A percentile compares a stretch with the other conserved stretches of the same genome.
Conservation (phyloP, 2,113 vertebrate species). For the Takifugu bimaculatus region DNA sequence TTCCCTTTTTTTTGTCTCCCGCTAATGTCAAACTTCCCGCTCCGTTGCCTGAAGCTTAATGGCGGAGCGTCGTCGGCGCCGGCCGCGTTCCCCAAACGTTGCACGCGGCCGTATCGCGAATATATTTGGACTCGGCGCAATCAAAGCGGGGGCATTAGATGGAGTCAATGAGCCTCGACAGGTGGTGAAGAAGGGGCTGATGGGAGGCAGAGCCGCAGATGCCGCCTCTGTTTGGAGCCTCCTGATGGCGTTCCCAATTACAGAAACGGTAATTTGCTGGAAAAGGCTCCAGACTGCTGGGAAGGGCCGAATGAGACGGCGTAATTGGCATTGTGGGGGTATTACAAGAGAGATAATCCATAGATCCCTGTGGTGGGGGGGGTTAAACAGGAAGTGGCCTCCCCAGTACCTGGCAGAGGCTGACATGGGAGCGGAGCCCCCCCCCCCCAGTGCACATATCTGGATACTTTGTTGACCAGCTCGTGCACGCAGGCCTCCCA, state of each 20-base stretch:
- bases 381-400: constrained; percentile 29
- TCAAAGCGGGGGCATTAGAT: constrained; percentile 52
- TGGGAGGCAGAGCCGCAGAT: constrained; percentile 52
- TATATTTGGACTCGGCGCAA: constrained; percentile 44
- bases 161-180: constrained; percentile 47
- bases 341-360: too few species aligned
- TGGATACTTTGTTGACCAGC: constrained; percentile 27
- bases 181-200: constrained; percentile 37
- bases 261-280: constrained; percentile 63
- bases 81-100: background rate
- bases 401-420: constrained; percentile 28
- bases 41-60: constrained; percentile 36
- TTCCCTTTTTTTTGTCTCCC: constrained; percentile 1
- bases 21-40: constrained; percentile 43
- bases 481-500: too few species aligned
- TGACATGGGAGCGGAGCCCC: constrained; percentile 35
- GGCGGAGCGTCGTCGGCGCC: too few species aligned
- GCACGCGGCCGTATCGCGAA: constrained; percentile 20
- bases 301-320: constrained; percentile 33
- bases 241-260: constrained; percentile 62
- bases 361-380: background rate
- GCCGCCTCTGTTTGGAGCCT: constrained; percentile 46
- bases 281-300: constrained; percentile 51
- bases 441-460: constrained; percentile 27
- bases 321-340: constrained; percentile 25